Base-by-base conservation (phyloP, 2,888 invertebrate genomes). In the Ormyrus nitidulus region DNA sequence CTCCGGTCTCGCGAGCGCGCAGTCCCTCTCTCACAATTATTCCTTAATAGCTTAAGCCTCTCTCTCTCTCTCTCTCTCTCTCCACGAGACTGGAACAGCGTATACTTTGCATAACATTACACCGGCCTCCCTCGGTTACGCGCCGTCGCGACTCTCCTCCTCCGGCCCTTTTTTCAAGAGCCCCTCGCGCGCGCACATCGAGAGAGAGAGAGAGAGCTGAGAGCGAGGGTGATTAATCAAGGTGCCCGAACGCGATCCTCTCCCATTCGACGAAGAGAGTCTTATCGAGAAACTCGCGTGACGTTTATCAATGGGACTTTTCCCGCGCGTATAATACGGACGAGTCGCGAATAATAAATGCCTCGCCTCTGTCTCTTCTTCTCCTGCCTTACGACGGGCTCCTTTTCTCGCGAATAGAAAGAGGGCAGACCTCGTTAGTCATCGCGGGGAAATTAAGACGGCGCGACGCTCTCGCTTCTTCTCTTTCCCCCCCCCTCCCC, bases 71-170 rank as follows among this genome's bases (percentile, higher is more conserved):
- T 34, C 34, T 34, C 34, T 34, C 34, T 34, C 75, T 58, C 81
- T 83, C 77, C 83, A 82, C 76, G 83, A 83, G 83, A 83, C 82
- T 83, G 83, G 83, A 83, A 83, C 83, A 84, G 80, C 81, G 83
- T 83, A 82, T 83, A 84, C 83, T 84, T 84, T 84, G 84, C 84
- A 84, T 84, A 84, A 84, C 83, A 84, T 84, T 84, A 84, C 77
- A 81, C 74, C 19, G 77, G 74, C 75, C 84, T 68, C 68, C 83
- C 83, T 84, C 82, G 81, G 84, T 83, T 84, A 84, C 82, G 84
- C 82, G 79, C 81, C 79, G 84, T 73, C 58, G 68, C 73, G 68
- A 69, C 49, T 74, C 68, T 61, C 64, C 44, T 11, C 59, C 11
- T 68, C 13, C 6, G 9, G 53, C 48, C 13, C 62, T 61, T 46